A percentile compares a stretch with the other conserved stretches of the same genome.
Evolutionary conservation across 2,113 vertebrate genomes (phyloP).

Genomic region (Salvelinus fontinalis): DNA sequence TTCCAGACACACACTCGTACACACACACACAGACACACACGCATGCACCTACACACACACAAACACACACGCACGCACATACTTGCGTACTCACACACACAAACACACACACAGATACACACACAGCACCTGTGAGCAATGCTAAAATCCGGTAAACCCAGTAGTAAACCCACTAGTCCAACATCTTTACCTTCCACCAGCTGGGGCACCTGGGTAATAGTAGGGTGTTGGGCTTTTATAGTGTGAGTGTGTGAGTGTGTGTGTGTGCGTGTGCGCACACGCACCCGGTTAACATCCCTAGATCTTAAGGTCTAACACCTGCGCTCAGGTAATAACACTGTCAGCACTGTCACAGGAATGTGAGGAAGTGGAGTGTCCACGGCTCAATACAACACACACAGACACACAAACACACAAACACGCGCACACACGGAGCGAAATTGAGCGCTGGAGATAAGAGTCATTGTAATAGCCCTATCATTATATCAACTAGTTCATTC

Average conservation of each 20-base stretch:
- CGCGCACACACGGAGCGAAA: background rate
- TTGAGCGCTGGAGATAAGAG: background rate
- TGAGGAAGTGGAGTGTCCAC: background rate
- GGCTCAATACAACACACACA: constrained; percentile 4
- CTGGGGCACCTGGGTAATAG: constrained; percentile 2
- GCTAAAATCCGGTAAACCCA: background rate
- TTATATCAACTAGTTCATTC: background rate
- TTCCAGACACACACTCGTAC: background rate
- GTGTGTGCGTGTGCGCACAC: background rate
- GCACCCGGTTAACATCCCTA: background rate
- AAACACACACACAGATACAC: background rate
- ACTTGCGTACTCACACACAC: background rate
- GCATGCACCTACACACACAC: constrained; percentile 2
- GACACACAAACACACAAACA: background rate
- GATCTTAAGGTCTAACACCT: background rate
- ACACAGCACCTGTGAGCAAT: background rate
- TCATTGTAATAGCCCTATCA: constrained; percentile 1
- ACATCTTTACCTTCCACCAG: constrained; percentile 1
- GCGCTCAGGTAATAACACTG: background rate
- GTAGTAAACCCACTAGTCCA: background rate
- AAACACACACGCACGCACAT: background rate
- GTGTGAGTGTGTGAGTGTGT: background rate
- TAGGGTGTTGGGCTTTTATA: background rate
- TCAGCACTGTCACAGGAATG: background rate
- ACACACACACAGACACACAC: background rate